Evolutionary conservation across 2,888 invertebrate genomes (phyloP).

Genomic region (Spilarctia lutea): DNA sequence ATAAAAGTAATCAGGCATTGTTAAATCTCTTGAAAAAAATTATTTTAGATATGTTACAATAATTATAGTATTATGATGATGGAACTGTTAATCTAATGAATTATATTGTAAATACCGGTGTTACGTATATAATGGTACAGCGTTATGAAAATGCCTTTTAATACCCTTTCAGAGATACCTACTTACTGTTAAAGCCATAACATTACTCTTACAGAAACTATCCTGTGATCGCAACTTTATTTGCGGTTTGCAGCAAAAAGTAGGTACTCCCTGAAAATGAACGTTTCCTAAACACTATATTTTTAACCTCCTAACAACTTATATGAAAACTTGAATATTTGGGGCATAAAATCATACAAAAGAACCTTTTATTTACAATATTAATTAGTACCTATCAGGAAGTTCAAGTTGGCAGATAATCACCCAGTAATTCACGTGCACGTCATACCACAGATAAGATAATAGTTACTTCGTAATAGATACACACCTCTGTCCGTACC

Average conservation of each 20-base stretch:
- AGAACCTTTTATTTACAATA: background rate
- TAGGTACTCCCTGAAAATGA: too few relatives aligned
- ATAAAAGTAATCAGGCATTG: background rate
- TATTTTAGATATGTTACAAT: background rate
- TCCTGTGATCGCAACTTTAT: background rate
- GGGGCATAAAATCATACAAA: background rate
- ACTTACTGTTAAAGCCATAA: background rate
- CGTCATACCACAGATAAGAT: background rate
- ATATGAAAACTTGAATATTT: background rate
- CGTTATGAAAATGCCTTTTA: background rate
- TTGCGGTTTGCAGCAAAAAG: too few relatives aligned
- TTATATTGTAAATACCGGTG: background rate
- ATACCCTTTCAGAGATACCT: background rate
- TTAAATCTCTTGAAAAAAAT: background rate
- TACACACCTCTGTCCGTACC: background rate
- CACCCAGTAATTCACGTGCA: background rate
- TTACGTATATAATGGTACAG: background rate
- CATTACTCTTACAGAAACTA: background rate
- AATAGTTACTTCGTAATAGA: background rate
- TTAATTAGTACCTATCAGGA: background rate
- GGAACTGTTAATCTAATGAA: background rate
- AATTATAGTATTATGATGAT: background rate
- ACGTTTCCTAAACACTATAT: too few relatives aligned
- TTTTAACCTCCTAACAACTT: background rate
- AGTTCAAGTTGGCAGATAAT: background rate